These are phyloP conservation scores for Spodoptera picta DNA, from an alignment of 2,888 invertebrate species.

Conservation along the genomic window DNA sequence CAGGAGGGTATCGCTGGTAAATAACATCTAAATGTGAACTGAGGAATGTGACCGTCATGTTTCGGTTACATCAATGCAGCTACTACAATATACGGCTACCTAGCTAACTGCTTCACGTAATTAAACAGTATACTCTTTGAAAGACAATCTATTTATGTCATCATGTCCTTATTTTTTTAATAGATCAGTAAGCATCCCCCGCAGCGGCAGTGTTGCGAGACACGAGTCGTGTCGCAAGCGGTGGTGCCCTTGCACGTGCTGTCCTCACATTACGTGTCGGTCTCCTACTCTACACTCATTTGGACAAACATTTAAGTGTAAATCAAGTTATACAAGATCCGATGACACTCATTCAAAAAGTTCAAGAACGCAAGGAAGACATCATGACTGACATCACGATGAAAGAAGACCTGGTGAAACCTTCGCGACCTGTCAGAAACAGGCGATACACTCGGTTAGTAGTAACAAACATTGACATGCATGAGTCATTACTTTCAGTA, in stretches of 20 bases:
- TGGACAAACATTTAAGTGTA: slow-evolving; percentile 49
- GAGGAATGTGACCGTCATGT: slow-evolving; percentile 87
- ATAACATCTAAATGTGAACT: slow-evolving; percentile 84
- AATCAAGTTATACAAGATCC: slow-evolving; percentile 58
- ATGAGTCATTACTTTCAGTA: slow-evolving; percentile 83
- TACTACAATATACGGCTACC: slow-evolving; percentile 71
- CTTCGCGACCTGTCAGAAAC: slow-evolving; percentile 91
- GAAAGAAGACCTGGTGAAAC: slow-evolving; percentile 84
- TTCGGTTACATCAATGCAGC: slow-evolving; percentile 86
- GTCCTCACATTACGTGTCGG: slow-evolving; percentile 54
- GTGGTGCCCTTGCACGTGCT: slow-evolving; percentile 85
- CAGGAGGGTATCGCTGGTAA: slow-evolving; percentile 65
- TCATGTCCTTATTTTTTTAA: slow-evolving; percentile 88
- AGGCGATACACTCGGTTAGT: slow-evolving; percentile 92
- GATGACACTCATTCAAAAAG: slow-evolving; percentile 82
- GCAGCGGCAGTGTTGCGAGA: slow-evolving; percentile 81
- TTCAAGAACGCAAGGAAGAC: slow-evolving; percentile 65
- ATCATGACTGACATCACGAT: slow-evolving; percentile 76
- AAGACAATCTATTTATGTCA: slow-evolving; percentile 87
- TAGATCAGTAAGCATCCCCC: slow-evolving; percentile 88
- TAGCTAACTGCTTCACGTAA: slow-evolving; percentile 72
- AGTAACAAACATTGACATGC: slow-evolving; percentile 53
- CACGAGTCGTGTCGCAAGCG: slow-evolving; percentile 80
- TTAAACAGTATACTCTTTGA: slow-evolving; percentile 74
- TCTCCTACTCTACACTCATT: slow-evolving; percentile 49